Evolutionary conservation across 1,140 invertebrate species (phyloP).

Genomic region (Copidosoma floridanum): DNA sequence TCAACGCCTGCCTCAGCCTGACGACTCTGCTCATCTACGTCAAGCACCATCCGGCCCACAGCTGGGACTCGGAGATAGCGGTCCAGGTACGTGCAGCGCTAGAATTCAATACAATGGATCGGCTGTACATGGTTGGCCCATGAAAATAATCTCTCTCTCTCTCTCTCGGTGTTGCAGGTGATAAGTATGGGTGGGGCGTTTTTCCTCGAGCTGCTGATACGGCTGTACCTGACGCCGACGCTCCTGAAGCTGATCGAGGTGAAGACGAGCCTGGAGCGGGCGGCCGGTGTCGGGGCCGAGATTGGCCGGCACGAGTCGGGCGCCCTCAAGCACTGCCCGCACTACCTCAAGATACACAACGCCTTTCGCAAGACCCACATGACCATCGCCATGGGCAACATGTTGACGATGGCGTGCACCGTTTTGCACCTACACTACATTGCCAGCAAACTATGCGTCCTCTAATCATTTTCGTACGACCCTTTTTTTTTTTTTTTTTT

Average conservation of each 20-base stretch:
- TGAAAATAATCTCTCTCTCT: too few species aligned
- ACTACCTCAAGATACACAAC: constrained; percentile 67
- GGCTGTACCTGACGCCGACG: constrained; percentile 67
- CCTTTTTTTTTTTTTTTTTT: too few species aligned
- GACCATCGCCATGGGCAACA: constrained; percentile 70
- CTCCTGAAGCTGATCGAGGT: constrained; percentile 66
- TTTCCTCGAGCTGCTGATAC: constrained; percentile 66
- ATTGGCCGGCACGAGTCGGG: constrained; percentile 67
- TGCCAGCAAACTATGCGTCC: constrained; percentile 60
- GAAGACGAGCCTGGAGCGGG: constrained; percentile 68
- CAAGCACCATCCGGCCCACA: constrained; percentile 56
- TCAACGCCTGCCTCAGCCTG: constrained; percentile 73
- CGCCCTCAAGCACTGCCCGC: constrained; percentile 66
- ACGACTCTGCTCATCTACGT: constrained; percentile 69
- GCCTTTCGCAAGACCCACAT: constrained; percentile 69
- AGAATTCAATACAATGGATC: too few species aligned
- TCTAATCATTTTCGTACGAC: constrained; percentile 33
- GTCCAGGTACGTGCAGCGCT: constrained; percentile 48
- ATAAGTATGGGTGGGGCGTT: constrained; percentile 66
- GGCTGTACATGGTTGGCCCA: too few species aligned
- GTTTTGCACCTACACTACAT: constrained; percentile 69
- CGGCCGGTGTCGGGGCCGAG: constrained; percentile 70
- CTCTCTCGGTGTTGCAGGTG: constrained; percentile 57
- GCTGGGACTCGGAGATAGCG: constrained; percentile 50
- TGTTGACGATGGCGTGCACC: constrained; percentile 70